A percentile compares a stretch with the other conserved stretches of the same genome.
phyloP scores from a whole-genome alignment of 2,888 invertebrate genomes.

The Diarsia brunnea region DNA sequence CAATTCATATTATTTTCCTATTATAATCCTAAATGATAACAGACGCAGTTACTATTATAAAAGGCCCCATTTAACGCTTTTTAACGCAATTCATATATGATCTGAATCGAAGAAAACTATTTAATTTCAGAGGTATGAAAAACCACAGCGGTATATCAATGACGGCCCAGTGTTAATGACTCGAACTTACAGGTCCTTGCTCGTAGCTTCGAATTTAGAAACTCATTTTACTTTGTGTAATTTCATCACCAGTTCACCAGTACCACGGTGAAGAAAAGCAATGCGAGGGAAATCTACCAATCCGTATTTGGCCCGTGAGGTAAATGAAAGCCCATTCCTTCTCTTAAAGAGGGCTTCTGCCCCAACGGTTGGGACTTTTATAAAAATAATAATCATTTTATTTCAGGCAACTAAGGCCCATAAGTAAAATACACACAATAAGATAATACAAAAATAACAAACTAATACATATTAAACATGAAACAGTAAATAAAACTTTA shows the following conservation, averaged over 20 bases:
- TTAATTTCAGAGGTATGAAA: not conserved
- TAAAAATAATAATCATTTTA: too few relatives aligned
- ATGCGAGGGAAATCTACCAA: not conserved
- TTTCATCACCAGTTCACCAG: not conserved
- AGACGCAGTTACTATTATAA: too few relatives aligned
- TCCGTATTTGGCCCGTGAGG: not conserved
- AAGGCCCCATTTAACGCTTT: too few relatives aligned
- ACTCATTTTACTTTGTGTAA: not conserved
- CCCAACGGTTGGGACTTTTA: not conserved
- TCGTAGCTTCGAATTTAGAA: too few relatives aligned
- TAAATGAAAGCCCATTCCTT: not conserved
- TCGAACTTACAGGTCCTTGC: not conserved
- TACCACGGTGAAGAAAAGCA: not conserved
- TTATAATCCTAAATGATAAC: too few relatives aligned
- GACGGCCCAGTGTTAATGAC: not conserved
- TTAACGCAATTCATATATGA: too few relatives aligned
- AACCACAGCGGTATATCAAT: not conserved
- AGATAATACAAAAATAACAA: too few relatives aligned
- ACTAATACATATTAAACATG: too few relatives aligned
- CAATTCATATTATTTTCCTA: too few relatives aligned
- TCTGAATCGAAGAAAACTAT: not conserved
- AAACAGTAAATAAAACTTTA: too few relatives aligned
- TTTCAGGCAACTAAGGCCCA: too few relatives aligned
- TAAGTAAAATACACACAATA: too few relatives aligned
- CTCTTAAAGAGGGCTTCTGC: not conserved